Conservation (phyloP, 2,888 invertebrate species). For the Falcaria lacertinaria region DNA sequence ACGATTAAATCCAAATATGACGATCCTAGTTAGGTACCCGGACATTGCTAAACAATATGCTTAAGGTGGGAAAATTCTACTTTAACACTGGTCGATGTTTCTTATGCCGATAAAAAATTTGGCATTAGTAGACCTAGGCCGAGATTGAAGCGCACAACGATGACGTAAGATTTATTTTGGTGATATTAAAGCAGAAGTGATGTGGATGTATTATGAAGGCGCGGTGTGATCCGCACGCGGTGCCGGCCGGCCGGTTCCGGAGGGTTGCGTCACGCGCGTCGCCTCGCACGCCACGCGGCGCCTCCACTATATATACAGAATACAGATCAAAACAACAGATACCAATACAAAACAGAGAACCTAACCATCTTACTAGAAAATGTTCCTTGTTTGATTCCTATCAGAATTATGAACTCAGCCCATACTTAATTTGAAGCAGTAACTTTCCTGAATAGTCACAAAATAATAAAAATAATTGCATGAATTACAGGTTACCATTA, state of each 20-base stretch:
- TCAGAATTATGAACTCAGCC: too few species aligned
- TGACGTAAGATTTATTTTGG: slow-evolving; percentile 53
- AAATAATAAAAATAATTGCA: too few species aligned
- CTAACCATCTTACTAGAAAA: neutral
- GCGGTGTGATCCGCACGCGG: slow-evolving; percentile 23
- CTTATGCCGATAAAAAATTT: slow-evolving; percentile 10
- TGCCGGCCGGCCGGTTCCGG: slow-evolving; percentile 34
- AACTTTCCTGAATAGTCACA: too few species aligned
- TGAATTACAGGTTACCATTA: too few species aligned
- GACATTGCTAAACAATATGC: too few species aligned
- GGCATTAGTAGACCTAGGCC: slow-evolving; percentile 5
- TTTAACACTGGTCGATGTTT: neutral
- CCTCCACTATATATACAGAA: too few species aligned
- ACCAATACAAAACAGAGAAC: neutral
- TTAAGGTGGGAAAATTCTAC: neutral
- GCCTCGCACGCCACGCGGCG: slow-evolving; percentile 1
- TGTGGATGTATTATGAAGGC: slow-evolving; percentile 31
- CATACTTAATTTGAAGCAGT: too few species aligned
- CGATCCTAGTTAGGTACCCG: too few species aligned
- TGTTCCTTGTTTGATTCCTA: neutral
- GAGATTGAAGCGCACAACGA: slow-evolving; percentile 9
- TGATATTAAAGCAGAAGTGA: slow-evolving; percentile 30
- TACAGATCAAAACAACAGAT: neutral
- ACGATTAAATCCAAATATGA: slow-evolving; percentile 18
- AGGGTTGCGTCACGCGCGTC: slow-evolving; percentile 27